These are phyloP conservation scores for Spodoptera picta DNA, from an alignment of 2,888 invertebrate species.

Conservation along the genomic window DNA sequence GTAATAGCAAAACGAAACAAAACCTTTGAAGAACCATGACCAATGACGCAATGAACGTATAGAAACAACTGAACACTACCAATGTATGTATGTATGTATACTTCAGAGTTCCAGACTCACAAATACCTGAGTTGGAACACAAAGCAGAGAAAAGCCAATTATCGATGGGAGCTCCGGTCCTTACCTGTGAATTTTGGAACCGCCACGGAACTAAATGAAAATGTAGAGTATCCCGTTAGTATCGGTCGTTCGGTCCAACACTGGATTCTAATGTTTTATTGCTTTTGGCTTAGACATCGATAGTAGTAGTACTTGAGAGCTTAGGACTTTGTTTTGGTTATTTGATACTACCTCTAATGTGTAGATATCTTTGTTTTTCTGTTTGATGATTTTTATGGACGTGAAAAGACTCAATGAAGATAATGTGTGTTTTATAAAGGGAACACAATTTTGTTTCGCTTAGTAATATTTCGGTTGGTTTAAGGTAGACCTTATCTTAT, in stretches of 20 bases:
- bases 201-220: conserved; percentile 50
- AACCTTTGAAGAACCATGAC: too few species aligned
- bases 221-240: conserved; percentile 54
- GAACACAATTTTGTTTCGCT: too few species aligned
- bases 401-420: too few species aligned
- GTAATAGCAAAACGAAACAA: too few species aligned
- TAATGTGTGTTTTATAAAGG: too few species aligned
- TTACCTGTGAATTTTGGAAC: conserved; percentile 46
- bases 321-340: conserved; percentile 1
- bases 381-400: too few species aligned
- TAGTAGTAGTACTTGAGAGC: conserved; percentile 8
- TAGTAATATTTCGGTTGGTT: too few species aligned
- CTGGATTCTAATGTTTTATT: conserved; percentile 31
- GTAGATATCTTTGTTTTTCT: not conserved
- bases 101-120: conserved; percentile 8
- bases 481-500: too few species aligned
- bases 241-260: conserved; percentile 36
- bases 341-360: not conserved
- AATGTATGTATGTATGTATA: conserved; percentile 1
- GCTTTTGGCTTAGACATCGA: conserved; percentile 34
- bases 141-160: conserved; percentile 55
- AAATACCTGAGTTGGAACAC: conserved; percentile 17
- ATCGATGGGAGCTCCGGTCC: conserved; percentile 43
- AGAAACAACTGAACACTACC: too few species aligned
- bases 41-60: too few species aligned